Evolutionary conservation across 2,113 vertebrate species (phyloP), one percentile per base, ranked within the genome.

Genomic region (Dromas ardeola): DNA sequence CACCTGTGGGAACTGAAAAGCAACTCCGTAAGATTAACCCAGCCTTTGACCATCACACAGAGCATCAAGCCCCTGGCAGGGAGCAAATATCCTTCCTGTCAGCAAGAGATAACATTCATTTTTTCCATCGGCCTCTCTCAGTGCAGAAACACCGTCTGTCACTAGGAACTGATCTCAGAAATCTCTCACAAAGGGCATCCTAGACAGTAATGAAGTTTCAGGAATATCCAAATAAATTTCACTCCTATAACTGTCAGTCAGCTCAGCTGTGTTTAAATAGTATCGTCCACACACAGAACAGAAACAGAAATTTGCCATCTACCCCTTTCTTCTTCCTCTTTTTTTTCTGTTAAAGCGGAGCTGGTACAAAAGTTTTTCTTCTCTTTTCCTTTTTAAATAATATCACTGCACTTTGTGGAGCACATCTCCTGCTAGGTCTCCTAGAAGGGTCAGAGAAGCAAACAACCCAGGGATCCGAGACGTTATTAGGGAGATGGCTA

Each of bases 21-120:
- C 52, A 89, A 19, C 19, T 9, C 29, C 17, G 6, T 40, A 40
- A 93, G 34, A 88, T 91, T 86, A 93, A 91, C 58, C 10, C 58
- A 94, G 69, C 59, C 34, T 88, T 47, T 81, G 78, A 81, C 78
- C 49, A 76, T 43, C 77, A 52, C 42, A 38, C 2, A 82, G 83
- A 76, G 27, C 63, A 87, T 43, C 10, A 3, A 85, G 70, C 23
- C 66, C 77, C 40, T 55, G 53, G 45, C 73, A 88, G 70, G 66
- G 34, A 93, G 43, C 36, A 94, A 94, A 76, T 62, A 81, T 36
- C 55, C 52, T 72, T 89, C 53, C 89, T 91, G 80, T 65, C 53
- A 82, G 70, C 38, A 88, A 66, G 73, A 92, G 79, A 94, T 94
- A 94, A 90, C 45, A 86, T 86, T 95, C 25, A 50, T 85, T 94